phyloP scores from a whole-genome alignment of 2,797 vertebrate species.

The Lemur catta region DNA sequence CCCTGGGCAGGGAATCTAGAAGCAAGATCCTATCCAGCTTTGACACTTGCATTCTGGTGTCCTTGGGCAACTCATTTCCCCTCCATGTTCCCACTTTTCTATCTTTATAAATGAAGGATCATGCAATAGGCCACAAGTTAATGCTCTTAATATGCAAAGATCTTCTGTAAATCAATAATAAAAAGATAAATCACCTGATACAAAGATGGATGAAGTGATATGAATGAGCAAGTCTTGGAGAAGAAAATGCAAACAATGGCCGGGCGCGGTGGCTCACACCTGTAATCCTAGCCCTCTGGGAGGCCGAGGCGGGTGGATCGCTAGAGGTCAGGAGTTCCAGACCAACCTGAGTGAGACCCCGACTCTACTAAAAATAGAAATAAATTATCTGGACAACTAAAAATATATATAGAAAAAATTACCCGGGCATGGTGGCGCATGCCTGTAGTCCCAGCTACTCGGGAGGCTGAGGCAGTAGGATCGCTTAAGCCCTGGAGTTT shows the following conservation, averaged over 20 bases:
- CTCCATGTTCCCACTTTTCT: not conserved
- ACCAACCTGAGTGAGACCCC: too few relatives aligned
- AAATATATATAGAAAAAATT: too few relatives aligned
- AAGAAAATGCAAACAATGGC: constrained; percentile 29
- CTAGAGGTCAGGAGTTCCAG: too few relatives aligned
- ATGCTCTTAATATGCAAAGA: not conserved
- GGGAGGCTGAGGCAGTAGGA: too few relatives aligned
- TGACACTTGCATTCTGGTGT: not conserved
- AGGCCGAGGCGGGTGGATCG: too few relatives aligned
- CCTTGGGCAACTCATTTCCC: not conserved
- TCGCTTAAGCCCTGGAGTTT: too few relatives aligned
- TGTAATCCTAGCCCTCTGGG: too few relatives aligned
- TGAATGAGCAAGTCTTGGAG: not conserved
- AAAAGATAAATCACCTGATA: not conserved
- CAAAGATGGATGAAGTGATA: not conserved
- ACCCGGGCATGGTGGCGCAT: too few relatives aligned
- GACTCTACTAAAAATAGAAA: too few relatives aligned
- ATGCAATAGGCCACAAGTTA: not conserved
- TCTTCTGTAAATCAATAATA: not conserved
- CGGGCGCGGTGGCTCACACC: too few relatives aligned
- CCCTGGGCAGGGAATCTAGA: not conserved
- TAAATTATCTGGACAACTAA: too few relatives aligned
- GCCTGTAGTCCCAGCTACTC: too few relatives aligned
- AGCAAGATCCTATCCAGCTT: not conserved
- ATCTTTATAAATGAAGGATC: not conserved